phyloP scores from a whole-genome alignment of 2,797 vertebrate species.

The Takifugu ocellatus region DNA sequence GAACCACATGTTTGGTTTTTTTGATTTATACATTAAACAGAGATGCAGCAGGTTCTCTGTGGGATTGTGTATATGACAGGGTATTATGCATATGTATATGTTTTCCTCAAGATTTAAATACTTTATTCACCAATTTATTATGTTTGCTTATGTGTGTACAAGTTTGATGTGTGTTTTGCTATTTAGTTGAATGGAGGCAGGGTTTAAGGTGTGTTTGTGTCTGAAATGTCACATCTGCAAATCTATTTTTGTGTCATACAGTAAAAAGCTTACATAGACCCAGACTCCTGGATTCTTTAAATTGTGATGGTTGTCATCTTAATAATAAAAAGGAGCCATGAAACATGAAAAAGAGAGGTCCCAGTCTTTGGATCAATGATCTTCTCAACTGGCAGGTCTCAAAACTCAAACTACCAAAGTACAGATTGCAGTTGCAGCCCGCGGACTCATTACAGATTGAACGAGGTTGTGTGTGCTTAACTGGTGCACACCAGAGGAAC shows the following conservation, averaged over 20 bases:
- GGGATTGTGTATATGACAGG: slow-evolving; percentile 30
- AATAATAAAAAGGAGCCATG: slow-evolving; percentile 62
- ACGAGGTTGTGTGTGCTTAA: slow-evolving; percentile 63
- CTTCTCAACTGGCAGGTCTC: slow-evolving; percentile 43
- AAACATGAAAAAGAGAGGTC: slow-evolving; percentile 26
- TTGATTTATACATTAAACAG: neutral
- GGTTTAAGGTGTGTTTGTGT: slow-evolving; percentile 3
- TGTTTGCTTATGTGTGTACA: neutral
- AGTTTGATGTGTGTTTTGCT: neutral
- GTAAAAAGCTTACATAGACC: slow-evolving; percentile 16
- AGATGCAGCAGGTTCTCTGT: slow-evolving; percentile 12
- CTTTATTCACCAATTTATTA: neutral
- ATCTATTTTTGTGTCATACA: slow-evolving; percentile 4
- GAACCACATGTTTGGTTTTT: slow-evolving; percentile 6
- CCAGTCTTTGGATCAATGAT: slow-evolving; percentile 40
- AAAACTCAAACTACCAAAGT: slow-evolving; percentile 52
- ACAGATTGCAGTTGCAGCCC: slow-evolving; percentile 35
- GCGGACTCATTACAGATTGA: slow-evolving; percentile 49
- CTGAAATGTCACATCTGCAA: slow-evolving; percentile 1
- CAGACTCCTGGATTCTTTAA: neutral
- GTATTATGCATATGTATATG: slow-evolving; percentile 14
- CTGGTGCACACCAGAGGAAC: slow-evolving; percentile 52
- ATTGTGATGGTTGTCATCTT: slow-evolving; percentile 30
- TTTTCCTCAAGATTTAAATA: slow-evolving; percentile 3
- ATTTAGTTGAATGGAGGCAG: neutral